phyloP scores from a whole-genome alignment of 2,113 vertebrate genomes.

The Toxotes jaculatrix region DNA sequence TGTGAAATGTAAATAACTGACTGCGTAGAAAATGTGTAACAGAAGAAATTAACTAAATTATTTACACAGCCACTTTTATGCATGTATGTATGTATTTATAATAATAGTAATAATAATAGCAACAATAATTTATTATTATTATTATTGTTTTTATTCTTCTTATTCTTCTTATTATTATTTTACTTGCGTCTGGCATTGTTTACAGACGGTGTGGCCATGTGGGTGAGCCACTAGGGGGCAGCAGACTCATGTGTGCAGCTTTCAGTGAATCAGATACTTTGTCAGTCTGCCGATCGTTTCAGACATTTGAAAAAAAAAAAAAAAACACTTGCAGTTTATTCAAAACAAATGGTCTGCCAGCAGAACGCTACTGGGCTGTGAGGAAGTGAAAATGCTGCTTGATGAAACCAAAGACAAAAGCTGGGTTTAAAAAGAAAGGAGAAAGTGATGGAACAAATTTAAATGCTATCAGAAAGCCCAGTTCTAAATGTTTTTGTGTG shows the following conservation, averaged over 20 bases:
- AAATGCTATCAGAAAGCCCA: not conserved
- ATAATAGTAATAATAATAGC: too few relatives aligned
- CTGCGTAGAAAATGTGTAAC: not conserved
- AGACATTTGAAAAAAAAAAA: not conserved
- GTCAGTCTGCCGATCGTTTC: not conserved
- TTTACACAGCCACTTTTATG: not conserved
- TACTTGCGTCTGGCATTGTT: too few relatives aligned
- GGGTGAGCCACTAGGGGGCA: constrained; percentile 24
- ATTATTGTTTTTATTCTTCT: too few relatives aligned
- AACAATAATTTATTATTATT: too few relatives aligned
- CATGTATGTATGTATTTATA: not conserved
- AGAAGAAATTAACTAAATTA: not conserved
- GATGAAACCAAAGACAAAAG: constrained; percentile 4
- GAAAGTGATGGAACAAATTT: not conserved
- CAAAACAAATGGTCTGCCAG: not conserved
- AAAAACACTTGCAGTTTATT: not conserved
- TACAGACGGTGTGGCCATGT: too few relatives aligned
- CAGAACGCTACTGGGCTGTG: not conserved
- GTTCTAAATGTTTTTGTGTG: not conserved
- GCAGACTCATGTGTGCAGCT: not conserved
- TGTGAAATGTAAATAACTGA: not conserved
- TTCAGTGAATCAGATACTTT: not conserved
- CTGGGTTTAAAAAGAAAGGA: not conserved
- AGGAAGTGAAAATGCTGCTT: constrained; percentile 5
- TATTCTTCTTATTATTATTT: too few relatives aligned